phyloP scores from a whole-genome alignment of 2,888 invertebrate genomes.

The Oxycera nigricornis region DNA sequence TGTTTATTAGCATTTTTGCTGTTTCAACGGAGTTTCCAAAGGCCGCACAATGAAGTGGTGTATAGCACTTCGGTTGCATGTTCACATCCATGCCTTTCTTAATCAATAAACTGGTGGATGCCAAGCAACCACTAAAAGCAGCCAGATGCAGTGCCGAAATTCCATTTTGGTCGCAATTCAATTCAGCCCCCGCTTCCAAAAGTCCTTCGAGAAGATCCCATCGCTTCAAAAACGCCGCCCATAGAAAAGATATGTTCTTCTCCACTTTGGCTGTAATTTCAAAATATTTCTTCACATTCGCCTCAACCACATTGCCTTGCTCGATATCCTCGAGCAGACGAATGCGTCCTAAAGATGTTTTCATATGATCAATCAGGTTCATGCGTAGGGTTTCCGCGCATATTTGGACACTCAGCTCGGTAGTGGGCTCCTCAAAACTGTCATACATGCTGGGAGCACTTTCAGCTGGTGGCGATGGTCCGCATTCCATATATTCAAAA shows the following conservation, averaged over 20 bases:
- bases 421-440: constrained; percentile 77
- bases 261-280: constrained; percentile 70
- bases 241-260: constrained; percentile 74
- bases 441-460: constrained; percentile 83
- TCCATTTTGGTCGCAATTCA: constrained; percentile 76
- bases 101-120: constrained; percentile 74
- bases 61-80: constrained; percentile 74
- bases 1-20: constrained; percentile 76
- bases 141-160: constrained; percentile 78
- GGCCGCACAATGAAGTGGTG: constrained; percentile 88
- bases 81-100: constrained; percentile 74
- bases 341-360: constrained; percentile 71
- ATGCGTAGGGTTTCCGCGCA: constrained; percentile 77
- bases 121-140: constrained; percentile 79
- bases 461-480: constrained; percentile 80
- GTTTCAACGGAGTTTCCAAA: constrained; percentile 86
- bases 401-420: constrained; percentile 75
- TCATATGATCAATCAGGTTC: constrained; percentile 78
- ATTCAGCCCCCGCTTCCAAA: constrained; percentile 72
- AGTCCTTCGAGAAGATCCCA: constrained; percentile 72
- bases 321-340: constrained; percentile 78
- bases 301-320: constrained; percentile 68
- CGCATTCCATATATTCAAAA: constrained; percentile 80
- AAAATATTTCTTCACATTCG: constrained; percentile 65
- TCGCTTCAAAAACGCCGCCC: constrained; percentile 77